A percentile compares a stretch with the other conserved stretches of the same genome.
These are phyloP conservation scores for Andrena minutula DNA, from an alignment of 2,888 invertebrate genomes.

Conservation along the genomic window DNA sequence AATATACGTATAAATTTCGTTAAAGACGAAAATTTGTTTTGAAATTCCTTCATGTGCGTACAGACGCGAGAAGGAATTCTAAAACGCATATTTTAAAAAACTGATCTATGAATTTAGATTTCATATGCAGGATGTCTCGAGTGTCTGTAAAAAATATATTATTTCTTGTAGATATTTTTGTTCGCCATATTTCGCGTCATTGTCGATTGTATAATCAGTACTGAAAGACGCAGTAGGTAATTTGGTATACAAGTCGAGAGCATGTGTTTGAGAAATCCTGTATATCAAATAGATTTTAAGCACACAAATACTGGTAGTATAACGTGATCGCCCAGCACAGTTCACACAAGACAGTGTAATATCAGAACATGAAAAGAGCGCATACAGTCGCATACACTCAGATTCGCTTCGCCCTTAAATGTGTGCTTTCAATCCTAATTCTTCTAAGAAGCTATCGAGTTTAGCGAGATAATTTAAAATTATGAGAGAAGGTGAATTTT, in stretches of 20 bases:
- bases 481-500: slow-evolving; percentile 49
- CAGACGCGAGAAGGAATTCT: slow-evolving; percentile 40
- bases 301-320: slow-evolving; percentile 56
- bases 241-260: slow-evolving; percentile 27
- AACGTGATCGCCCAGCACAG: slow-evolving; percentile 8
- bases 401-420: slow-evolving; percentile 29
- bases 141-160: slow-evolving; percentile 52
- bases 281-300: slow-evolving; percentile 60
- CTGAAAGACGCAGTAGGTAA: slow-evolving; percentile 37
- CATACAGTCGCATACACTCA: slow-evolving; percentile 19
- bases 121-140: slow-evolving; percentile 57
- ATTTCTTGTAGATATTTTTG: slow-evolving; percentile 37
- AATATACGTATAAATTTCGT: slow-evolving; percentile 52
- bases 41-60: slow-evolving; percentile 47
- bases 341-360: slow-evolving; percentile 21
- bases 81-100: slow-evolving; percentile 51
- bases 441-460: slow-evolving; percentile 55
- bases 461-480: slow-evolving; percentile 36
- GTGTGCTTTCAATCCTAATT: slow-evolving; percentile 64
- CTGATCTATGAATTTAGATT: slow-evolving; percentile 47
- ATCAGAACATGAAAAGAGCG: slow-evolving; percentile 18
- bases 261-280: slow-evolving; percentile 54
- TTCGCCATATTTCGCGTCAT: slow-evolving; percentile 23
- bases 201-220: slow-evolving; percentile 26
- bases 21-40: slow-evolving; percentile 46